These are phyloP conservation scores for Calliopsis andreniformis DNA, from an alignment of 1,140 invertebrate genomes.

Conservation along the genomic window DNA sequence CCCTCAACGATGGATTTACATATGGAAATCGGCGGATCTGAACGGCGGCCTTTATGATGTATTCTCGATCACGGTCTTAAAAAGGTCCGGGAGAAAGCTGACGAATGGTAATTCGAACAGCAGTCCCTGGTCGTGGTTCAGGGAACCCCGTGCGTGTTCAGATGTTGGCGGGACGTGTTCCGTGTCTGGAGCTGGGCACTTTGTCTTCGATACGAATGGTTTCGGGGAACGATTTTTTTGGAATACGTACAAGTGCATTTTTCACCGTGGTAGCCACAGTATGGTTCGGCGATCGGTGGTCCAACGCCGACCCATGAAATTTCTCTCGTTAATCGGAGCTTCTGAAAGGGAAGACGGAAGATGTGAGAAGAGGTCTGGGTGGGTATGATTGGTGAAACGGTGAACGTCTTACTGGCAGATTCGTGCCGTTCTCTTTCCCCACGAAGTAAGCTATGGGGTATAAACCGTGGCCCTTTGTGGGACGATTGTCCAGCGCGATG, in stretches of 20 bases:
- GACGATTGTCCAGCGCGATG: slow-evolving; percentile 84
- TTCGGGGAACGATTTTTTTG: not conserved
- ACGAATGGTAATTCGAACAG: slow-evolving; percentile 22
- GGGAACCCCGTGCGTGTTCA: not conserved
- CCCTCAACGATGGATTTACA: slow-evolving; percentile 23
- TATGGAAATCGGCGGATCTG: slow-evolving; percentile 32
- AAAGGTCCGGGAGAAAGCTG: slow-evolving; percentile 28
- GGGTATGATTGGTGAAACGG: not conserved
- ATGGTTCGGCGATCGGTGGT: slow-evolving; percentile 94
- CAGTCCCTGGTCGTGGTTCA: too few species aligned
- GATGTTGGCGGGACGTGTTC: too few species aligned
- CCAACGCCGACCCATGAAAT: slow-evolving; percentile 90
- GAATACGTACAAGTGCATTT: slow-evolving; percentile 92
- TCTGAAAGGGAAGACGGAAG: slow-evolving; percentile 81
- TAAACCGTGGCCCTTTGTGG: slow-evolving; percentile 84
- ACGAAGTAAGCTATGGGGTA: slow-evolving; percentile 88
- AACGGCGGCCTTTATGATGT: slow-evolving; percentile 12
- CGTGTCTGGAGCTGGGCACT: too few species aligned
- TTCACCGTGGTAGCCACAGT: slow-evolving; percentile 95
- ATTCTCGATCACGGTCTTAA: slow-evolving; percentile 9
- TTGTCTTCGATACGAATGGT: too few species aligned
- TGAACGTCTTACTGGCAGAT: slow-evolving; percentile 81
- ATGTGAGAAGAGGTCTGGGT: not conserved
- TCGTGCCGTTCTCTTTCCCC: slow-evolving; percentile 78
- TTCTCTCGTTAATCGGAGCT: slow-evolving; percentile 84